Base-by-base conservation (phyloP, 2,113 vertebrate species). In the Sebastes schlegelii region DNA sequence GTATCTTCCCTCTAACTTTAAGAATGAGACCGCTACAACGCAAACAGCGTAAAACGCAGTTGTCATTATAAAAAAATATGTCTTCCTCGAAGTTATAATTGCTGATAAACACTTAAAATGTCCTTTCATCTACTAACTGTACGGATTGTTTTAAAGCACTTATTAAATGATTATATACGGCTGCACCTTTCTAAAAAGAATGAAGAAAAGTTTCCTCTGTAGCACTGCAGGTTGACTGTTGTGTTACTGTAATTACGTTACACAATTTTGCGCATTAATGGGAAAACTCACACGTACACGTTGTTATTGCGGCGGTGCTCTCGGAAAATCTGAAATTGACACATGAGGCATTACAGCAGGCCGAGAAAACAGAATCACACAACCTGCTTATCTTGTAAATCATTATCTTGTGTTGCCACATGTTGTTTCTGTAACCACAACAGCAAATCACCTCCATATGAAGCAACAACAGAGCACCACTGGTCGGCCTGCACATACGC, bases 311-410 rank as follows among this genome's bases (percentile, higher is more conserved):
- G 6, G 34, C 12, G 5, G 46, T 40, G 21, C 6, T n/a, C 21
- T 48, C 8, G 0, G 46, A 72, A 64, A 26, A 26, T 12, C 42
- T 12, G 17, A 54, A 23, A 51, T 51, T 12, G 55, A 72, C 43
- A 13, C 43, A 23, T n/a, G 0, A 10, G 48, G n/a, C 51, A 6
- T 70, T 69, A 16, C 60, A 3, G 52, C 23, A 5, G 63, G 0
- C 45, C 1, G 34, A 81, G 34, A 73, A 26, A 82, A 71, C 51
- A 11, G 17, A n/a, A 79, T 74, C 72, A 19, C 14, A 34, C 73
- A 23, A 23, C 42, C 62, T 3, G 42, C 60, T 78, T 58, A 68
- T 75, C 80, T 70, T 45, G 76, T 88, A 68, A 90, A 86, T 89
- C 52, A 88, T 91, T 90, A 74, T 82, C 86, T 46, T 0, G 2